A percentile compares a stretch with the other conserved stretches of the same genome.
Evolutionary conservation across 2,888 invertebrate species (phyloP).

Genomic region (Sminthurinus aureus): DNA sequence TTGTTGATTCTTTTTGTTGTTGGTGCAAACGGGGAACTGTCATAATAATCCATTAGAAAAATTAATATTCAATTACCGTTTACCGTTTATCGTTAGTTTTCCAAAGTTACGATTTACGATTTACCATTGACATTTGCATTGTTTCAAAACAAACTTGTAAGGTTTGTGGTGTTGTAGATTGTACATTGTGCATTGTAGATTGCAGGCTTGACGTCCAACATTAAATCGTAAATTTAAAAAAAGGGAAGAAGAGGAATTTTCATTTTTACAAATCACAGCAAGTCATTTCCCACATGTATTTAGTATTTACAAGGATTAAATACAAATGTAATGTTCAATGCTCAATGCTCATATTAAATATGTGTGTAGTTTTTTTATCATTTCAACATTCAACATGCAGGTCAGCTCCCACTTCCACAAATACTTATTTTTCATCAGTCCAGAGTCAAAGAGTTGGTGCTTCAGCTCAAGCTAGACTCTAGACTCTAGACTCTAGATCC

Average conservation of each 20-base stretch:
- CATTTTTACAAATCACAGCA: not conserved
- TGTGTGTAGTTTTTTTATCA: no score
- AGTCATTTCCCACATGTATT: no score
- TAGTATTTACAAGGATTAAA: no score
- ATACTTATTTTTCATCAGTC: not conserved
- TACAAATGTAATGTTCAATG: no score
- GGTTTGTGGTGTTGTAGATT: not conserved
- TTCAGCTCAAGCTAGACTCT: no score
- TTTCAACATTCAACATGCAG: conserved; percentile 1
- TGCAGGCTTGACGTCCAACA: no score
- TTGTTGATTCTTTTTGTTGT: no score
- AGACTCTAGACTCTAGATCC: not conserved
- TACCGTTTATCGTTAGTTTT: not conserved
- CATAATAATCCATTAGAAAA: conserved; percentile 8
- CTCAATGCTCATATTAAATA: no score
- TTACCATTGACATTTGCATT: not conserved
- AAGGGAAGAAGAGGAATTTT: not conserved
- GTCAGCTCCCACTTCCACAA: conserved; percentile 1
- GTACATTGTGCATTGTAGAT: not conserved
- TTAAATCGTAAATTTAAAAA: no score
- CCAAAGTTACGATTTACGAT: not conserved
- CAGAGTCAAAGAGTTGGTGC: not conserved
- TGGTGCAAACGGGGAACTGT: not conserved
- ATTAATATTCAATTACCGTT: conserved; percentile 19
- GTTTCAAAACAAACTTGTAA: not conserved